These are phyloP conservation scores for Hylia prasina DNA, from an alignment of 2,113 vertebrate species.

Conservation along the genomic window DNA sequence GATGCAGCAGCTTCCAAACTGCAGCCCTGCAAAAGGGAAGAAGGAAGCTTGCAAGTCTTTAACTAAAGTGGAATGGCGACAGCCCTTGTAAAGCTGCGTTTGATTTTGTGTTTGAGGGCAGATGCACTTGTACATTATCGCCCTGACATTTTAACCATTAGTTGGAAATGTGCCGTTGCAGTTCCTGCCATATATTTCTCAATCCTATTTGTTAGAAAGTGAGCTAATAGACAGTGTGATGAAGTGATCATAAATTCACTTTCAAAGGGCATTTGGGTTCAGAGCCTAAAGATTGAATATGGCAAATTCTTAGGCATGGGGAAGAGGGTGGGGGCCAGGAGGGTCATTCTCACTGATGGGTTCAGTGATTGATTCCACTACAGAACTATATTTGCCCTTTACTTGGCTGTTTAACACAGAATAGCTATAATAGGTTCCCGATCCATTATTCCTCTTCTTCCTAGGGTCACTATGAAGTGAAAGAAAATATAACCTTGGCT, in stretches of 20 bases:
- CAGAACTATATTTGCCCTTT: constrained; percentile 64
- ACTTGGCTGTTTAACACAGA: constrained; percentile 43
- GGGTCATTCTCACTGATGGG: constrained; percentile 63
- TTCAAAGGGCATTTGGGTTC: constrained; percentile 66
- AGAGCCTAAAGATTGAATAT: constrained; percentile 55
- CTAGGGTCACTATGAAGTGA: constrained; percentile 58
- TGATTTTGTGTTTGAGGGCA: constrained; percentile 42
- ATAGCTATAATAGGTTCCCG: constrained; percentile 54
- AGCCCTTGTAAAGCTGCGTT: constrained; percentile 7
- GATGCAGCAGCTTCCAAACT: constrained; percentile 71
- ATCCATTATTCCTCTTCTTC: constrained; percentile 52
- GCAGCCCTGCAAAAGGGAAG: constrained; percentile 65
- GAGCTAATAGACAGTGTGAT: constrained; percentile 56
- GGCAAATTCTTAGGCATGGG: constrained; percentile 36
- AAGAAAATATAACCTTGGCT: constrained; percentile 53
- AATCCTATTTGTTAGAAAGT: constrained; percentile 61
- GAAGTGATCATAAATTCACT: constrained; percentile 67
- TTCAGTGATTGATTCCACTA: constrained; percentile 59
- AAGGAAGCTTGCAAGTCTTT: constrained; percentile 59
- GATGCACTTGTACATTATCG: constrained; percentile 44
- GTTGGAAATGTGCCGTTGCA: constrained; percentile 57
- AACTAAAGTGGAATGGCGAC: constrained; percentile 38
- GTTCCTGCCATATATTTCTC: constrained; percentile 48
- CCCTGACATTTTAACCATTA: constrained; percentile 70
- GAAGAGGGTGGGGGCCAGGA: constrained; percentile 49